Evolutionary conservation across 2,113 vertebrate genomes (phyloP).

Genomic region (Tapirus terrestris): DNA sequence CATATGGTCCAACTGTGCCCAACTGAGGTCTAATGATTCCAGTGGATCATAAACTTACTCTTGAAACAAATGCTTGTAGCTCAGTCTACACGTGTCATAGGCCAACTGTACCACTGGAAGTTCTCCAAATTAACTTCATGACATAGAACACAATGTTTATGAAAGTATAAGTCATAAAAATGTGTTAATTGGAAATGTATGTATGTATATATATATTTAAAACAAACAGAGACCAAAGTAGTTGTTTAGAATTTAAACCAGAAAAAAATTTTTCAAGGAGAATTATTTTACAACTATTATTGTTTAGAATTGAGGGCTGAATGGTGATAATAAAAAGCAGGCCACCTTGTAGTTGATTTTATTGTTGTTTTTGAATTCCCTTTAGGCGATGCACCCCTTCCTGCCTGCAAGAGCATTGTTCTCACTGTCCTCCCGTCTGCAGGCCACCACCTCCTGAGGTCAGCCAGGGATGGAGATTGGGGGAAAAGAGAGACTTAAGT

Average conservation of each 20-base stretch:
- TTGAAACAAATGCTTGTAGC: not conserved
- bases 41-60: not conserved
- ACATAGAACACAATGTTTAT: not conserved
- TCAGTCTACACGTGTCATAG: not conserved
- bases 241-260: constrained; percentile 15
- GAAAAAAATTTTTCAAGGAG: not conserved
- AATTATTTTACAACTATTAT: not conserved
- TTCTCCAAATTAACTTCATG: not conserved
- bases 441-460: not conserved
- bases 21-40: not conserved
- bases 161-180: not conserved
- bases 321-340: not conserved
- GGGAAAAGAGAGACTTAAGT: not conserved
- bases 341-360: not conserved
- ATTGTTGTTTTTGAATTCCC: not conserved
- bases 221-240: not conserved
- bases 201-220: not conserved
- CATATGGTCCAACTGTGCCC: not conserved
- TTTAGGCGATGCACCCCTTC: not conserved
- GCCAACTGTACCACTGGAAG: not conserved
- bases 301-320: not conserved
- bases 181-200: not conserved
- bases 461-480: not conserved
- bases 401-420: not conserved
- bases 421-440: not conserved